Base-by-base conservation (phyloP, 2,797 vertebrate species). In the Falco columbarius region DNA sequence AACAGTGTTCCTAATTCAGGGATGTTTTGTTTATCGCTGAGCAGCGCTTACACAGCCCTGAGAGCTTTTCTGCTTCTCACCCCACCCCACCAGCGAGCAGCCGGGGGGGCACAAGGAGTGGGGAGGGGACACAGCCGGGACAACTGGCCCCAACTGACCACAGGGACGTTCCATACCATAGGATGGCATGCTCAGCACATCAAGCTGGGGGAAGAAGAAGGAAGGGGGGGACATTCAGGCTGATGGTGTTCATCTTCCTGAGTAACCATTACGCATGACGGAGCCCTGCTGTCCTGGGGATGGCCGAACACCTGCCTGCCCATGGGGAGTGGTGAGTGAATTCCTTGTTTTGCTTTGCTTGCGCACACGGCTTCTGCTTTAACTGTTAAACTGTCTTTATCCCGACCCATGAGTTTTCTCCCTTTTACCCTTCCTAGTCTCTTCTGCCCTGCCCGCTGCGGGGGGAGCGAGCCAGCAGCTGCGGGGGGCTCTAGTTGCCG, bases 191-290 rank as follows among this genome's bases (percentile, higher is more conserved):
- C 36, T 67, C 36, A 68, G 67, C 61, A 74, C 9, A 24, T 40
- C 20, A 34, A 46, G 11, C 0, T 68, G 49, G 14, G 11, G 61
- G 32, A 51, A 62, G 42, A 36, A 61, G 54, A 23, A 74, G 13
- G 36, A 77, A 55, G 61, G 13, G 22, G 22, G 26, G 29, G 24
- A 68, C 17, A 15, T 34, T 63, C 1, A 1, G 34, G 68, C 29
- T 27, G 21, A 34, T 73, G 36, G 29, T 26, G 19, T 34, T 84
- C 79, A 42, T 51, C 54, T 79, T 30, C 47, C 52, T 13, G 52
- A 54, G 40, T 77, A 47, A 26, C 40, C 22, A 32, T 22, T n/a
- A n/a, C 0, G 0, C 0, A 7, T 61, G 47, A 42, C 34, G n/a
- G 29, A 40, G n/a, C 24, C 10, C 42, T 36, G 18, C 13, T 88